Evolutionary conservation across 2,888 invertebrate genomes (phyloP), one percentile per base, ranked within the genome.

Genomic region (Priapulus caudatus): DNA sequence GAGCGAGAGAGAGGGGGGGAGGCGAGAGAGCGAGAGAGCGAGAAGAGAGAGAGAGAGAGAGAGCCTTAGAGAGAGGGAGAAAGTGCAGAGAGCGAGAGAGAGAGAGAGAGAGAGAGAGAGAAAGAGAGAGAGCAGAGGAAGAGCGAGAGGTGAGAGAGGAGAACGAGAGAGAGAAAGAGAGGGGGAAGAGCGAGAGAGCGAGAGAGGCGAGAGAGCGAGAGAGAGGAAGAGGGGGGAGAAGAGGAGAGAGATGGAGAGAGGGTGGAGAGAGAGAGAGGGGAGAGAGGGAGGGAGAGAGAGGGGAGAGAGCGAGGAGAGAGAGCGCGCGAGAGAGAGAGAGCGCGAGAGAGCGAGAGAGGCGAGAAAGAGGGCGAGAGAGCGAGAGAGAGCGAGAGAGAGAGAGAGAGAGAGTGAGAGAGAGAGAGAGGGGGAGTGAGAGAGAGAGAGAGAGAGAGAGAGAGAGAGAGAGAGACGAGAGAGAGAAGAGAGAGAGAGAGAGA

Each of bases 1-100:
- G 45, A 53, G 47, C 45, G 33, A 45, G 48, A 54, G 45, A 48
- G 45, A 45, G 48, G 43, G 18, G 43, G 48, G 49, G 43, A 45
- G 20, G 43, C 33, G 23, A 48, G 47, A 24, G 21, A 48, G 48
- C 46, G 47, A 45, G 23, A 45, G 18, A n/a, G 43, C 20, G 18
- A 45, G 52, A 47, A 48, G 19, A 45, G 51, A 55, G 22, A 23
- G 45, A 33, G 47, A 46, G 45, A 44, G 20, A 5, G 23, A 47
- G 15, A n/a, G n/a, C n/a, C n/a, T n/a, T n/a, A n/a, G n/a, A n/a
- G n/a, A n/a, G n/a, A n/a, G n/a, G n/a, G n/a, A n/a, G n/a, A n/a
- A n/a, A n/a, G n/a, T n/a, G n/a, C n/a, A n/a, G n/a, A n/a, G n/a
- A n/a, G n/a, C n/a, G n/a, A n/a, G n/a, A n/a, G n/a, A n/a, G n/a